phyloP scores from a whole-genome alignment of 2,888 invertebrate species.

The Cosmopolites sordidus region DNA sequence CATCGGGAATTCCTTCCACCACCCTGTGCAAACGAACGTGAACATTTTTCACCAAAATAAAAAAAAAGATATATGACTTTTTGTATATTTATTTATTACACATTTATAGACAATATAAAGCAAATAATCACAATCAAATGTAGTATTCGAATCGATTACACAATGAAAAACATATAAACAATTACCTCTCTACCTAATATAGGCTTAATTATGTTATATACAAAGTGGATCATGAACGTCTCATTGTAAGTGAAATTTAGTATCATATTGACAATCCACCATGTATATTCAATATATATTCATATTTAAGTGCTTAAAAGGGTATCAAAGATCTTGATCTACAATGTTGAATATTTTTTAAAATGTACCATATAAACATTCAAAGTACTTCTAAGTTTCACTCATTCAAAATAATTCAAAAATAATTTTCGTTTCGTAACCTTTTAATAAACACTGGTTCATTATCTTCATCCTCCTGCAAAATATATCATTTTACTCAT shows the following conservation, averaged over 20 bases:
- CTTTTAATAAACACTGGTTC: constrained; percentile 49
- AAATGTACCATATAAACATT: too few relatives aligned
- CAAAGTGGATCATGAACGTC: background rate
- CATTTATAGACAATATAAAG: constrained; percentile 1
- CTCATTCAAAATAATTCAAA: constrained; percentile 23
- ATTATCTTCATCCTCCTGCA: constrained; percentile 44
- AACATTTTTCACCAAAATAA: background rate
- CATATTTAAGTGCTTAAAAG: too few relatives aligned
- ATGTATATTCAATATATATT: too few relatives aligned
- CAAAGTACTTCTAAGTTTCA: background rate
- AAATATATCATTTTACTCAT: constrained; percentile 14
- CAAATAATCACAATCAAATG: background rate
- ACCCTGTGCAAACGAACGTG: constrained; percentile 31
- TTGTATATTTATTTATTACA: background rate
- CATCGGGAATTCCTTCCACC: constrained; percentile 30
- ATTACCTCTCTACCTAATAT: constrained; percentile 21
- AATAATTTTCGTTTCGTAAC: constrained; percentile 43
- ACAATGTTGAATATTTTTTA: too few relatives aligned
- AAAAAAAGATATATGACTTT: background rate
- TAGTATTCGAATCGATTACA: too few relatives aligned
- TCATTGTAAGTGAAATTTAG: too few relatives aligned
- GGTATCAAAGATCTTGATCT: too few relatives aligned
- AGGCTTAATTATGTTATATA: constrained; percentile 6
- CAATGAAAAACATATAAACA: background rate
- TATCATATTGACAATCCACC: too few relatives aligned